phyloP scores from a whole-genome alignment of 2,888 invertebrate species.

The Diloba caeruleocephala region DNA sequence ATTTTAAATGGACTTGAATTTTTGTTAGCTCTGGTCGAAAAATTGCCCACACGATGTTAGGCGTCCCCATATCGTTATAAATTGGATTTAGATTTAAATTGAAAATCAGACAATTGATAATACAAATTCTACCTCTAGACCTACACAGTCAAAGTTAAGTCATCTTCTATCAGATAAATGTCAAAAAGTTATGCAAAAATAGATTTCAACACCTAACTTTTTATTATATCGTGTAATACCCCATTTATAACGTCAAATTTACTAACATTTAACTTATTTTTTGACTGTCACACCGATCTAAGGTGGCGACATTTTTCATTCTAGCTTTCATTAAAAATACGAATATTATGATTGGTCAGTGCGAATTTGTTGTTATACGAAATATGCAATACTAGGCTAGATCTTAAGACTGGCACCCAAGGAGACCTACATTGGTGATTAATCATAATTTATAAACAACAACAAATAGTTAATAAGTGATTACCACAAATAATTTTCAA shows the following conservation, averaged over 20 bases:
- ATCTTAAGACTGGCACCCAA: constrained; percentile 45
- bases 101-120: constrained; percentile 49
- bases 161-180: constrained; percentile 38
- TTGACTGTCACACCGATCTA: constrained; percentile 31
- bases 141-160: constrained; percentile 41
- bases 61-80: constrained; percentile 18
- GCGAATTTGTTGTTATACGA: constrained; percentile 42
- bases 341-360: constrained; percentile 53
- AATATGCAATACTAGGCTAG: constrained; percentile 42
- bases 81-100: constrained; percentile 22
- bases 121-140: constrained; percentile 50
- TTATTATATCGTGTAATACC: constrained; percentile 27
- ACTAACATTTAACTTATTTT: constrained; percentile 44
- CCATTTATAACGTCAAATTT: constrained; percentile 46
- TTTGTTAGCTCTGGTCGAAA: constrained; percentile 1
- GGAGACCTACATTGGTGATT: constrained; percentile 31
- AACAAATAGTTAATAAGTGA: constrained; percentile 36
- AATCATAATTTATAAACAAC: constrained; percentile 30
- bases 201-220: constrained; percentile 41
- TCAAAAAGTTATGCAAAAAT: constrained; percentile 51
- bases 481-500: constrained; percentile 27
- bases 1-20: constrained; percentile 5
- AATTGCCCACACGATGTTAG: constrained; percentile 12
- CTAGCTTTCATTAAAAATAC: constrained; percentile 41
- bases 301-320: constrained; percentile 37